phyloP scores from a whole-genome alignment of 2,797 vertebrate genomes.

The Apogon talboti region DNA sequence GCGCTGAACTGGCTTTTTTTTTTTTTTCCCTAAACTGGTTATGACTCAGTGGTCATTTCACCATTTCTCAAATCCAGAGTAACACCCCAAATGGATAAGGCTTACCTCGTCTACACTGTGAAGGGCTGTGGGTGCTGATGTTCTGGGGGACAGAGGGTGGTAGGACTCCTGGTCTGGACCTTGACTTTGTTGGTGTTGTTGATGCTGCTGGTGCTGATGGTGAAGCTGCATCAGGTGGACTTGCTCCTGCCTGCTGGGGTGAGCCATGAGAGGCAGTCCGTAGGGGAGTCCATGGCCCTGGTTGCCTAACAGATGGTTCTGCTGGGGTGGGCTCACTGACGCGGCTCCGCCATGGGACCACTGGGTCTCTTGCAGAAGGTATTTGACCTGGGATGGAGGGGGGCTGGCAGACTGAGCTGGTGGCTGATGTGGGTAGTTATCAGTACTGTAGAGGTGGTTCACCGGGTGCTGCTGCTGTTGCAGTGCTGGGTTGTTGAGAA shows the following conservation, averaged over 20 bases:
- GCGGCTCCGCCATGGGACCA: conserved; percentile 89
- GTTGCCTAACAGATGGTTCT: conserved; percentile 90
- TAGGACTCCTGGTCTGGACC: conserved; percentile 89
- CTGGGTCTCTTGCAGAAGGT: conserved; percentile 93
- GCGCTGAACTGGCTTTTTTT: no score
- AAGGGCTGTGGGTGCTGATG: conserved; percentile 92
- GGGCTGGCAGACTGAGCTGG: conserved; percentile 88
- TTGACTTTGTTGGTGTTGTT: conserved; percentile 87
- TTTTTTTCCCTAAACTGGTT: no score
- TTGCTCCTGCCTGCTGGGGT: conserved; percentile 89
- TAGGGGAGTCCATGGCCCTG: conserved; percentile 91
- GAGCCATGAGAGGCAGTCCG: conserved; percentile 87
- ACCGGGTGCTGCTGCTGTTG: conserved; percentile 85
- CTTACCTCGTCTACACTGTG: conserved; percentile 97
- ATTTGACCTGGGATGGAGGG: conserved; percentile 90
- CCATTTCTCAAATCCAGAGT: no score
- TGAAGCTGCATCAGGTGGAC: conserved; percentile 94
- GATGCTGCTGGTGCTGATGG: conserved; percentile 89
- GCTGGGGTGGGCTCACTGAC: conserved; percentile 84
- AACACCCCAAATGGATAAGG: neutral
- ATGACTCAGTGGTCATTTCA: no score
- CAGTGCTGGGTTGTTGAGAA: conserved; percentile 87
- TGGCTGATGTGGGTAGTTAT: conserved; percentile 82
- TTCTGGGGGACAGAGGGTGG: conserved; percentile 90
- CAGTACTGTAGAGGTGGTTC: conserved; percentile 77